These are phyloP conservation scores for Athene cunicularia DNA, from an alignment of 2,113 vertebrate species.

Conservation along the genomic window DNA sequence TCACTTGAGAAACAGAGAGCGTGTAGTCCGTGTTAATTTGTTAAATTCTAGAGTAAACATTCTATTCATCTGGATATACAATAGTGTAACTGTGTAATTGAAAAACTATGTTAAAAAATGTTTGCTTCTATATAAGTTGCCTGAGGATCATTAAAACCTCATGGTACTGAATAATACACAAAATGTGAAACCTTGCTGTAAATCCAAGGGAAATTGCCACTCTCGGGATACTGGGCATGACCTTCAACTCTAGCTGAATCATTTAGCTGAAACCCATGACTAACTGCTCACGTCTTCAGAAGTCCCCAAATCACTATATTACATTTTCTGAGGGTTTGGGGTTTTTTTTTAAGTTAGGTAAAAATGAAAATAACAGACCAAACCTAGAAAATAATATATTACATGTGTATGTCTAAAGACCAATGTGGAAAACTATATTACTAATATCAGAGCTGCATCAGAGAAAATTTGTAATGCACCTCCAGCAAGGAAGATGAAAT, in stretches of 20 bases:
- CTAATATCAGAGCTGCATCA: not conserved
- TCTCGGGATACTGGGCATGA: not conserved
- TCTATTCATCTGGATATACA: not conserved
- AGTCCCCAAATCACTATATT: not conserved
- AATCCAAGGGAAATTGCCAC: conserved; percentile 11
- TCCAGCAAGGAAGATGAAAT: not conserved
- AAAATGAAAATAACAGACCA: not conserved
- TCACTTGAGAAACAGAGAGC: not conserved
- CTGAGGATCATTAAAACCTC: not conserved
- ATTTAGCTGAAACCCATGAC: not conserved
- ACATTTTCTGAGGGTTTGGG: not conserved
- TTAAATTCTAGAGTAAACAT: conserved; percentile 1
- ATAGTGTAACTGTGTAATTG: not conserved
- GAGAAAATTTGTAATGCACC: not conserved
- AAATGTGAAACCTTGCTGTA: conserved; percentile 2
- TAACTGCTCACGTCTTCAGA: not conserved
- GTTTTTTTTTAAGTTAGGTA: not conserved
- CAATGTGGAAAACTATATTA: not conserved
- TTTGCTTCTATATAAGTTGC: not conserved
- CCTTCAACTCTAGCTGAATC: conserved; percentile 2
- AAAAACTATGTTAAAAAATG: not conserved
- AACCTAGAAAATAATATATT: not conserved
- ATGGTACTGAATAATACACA: not conserved
- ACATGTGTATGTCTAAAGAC: not conserved
- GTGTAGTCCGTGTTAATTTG: not conserved